These are phyloP conservation scores for Lasiommata megera DNA, from an alignment of 2,888 invertebrate genomes.

Conservation along the genomic window DNA sequence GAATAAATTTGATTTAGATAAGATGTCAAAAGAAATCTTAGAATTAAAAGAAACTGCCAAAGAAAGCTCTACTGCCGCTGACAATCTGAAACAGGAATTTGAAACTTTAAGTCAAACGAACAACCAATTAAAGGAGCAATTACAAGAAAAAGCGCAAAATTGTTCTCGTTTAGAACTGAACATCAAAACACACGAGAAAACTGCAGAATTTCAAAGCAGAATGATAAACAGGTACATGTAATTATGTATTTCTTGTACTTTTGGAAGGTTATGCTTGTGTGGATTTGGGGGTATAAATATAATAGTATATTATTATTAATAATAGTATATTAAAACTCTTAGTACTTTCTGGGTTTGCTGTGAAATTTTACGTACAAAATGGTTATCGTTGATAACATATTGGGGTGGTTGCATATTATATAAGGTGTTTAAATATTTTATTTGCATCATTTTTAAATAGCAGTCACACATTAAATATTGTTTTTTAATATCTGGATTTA, in stretches of 20 bases:
- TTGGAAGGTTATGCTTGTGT: too few relatives aligned
- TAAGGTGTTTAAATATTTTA: too few relatives aligned
- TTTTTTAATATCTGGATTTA: too few relatives aligned
- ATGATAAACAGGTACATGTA: conserved; percentile 63
- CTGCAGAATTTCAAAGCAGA: conserved; percentile 63
- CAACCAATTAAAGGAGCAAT: conserved; percentile 54
- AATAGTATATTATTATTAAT: too few relatives aligned
- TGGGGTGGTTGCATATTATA: too few relatives aligned
- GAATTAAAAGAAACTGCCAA: conserved; percentile 56
- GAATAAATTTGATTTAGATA: conserved; percentile 56
- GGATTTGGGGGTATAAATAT: too few relatives aligned
- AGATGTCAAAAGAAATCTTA: conserved; percentile 58
- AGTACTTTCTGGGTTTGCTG: too few relatives aligned
- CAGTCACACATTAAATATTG: too few relatives aligned
- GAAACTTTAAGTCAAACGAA: conserved; percentile 45
- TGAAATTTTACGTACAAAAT: too few relatives aligned
- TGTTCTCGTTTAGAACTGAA: conserved; percentile 57
- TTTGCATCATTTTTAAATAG: too few relatives aligned
- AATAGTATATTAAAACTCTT: too few relatives aligned
- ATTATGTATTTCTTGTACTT: not conserved
- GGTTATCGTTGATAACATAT: too few relatives aligned
- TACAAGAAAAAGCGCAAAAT: conserved; percentile 58
- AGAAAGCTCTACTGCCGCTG: conserved; percentile 51
- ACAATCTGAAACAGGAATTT: conserved; percentile 56
- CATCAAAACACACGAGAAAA: conserved; percentile 69